A percentile compares a stretch with the other conserved stretches of the same genome.
Evolutionary conservation across 1,140 invertebrate genomes (phyloP).

Genomic region (Brachionus paranguensis): DNA sequence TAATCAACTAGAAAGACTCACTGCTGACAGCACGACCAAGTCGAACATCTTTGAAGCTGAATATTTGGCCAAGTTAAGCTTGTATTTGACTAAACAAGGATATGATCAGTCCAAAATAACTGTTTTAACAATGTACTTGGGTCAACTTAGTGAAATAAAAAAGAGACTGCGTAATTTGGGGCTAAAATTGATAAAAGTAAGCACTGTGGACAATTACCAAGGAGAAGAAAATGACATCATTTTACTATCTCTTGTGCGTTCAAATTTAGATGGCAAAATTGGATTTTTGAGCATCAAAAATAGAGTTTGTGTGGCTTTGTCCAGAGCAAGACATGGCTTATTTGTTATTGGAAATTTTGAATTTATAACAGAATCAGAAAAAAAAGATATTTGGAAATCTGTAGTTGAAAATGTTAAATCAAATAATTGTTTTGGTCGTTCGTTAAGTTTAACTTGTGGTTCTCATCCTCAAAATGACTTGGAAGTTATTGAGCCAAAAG

Average conservation of each 20-base stretch:
- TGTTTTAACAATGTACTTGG: conserved; percentile 53
- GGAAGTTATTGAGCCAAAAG: conserved; percentile 43
- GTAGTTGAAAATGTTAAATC: conserved; percentile 5
- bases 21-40: conserved; percentile 48
- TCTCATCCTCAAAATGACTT: conserved; percentile 42
- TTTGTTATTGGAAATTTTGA: conserved; percentile 66
- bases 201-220: conserved; percentile 60
- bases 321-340: conserved; percentile 68
- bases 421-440: neutral
- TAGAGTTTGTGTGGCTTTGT: conserved; percentile 75
- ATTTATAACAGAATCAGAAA: conserved; percentile 52
- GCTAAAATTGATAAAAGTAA: neutral
- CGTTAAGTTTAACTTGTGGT: neutral
- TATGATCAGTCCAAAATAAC: conserved; percentile 51
- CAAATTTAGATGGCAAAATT: conserved; percentile 63
- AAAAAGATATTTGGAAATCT: conserved; percentile 51
- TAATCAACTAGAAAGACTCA: conserved; percentile 43
- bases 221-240: conserved; percentile 79
- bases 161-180: neutral
- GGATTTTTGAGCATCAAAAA: conserved; percentile 72
- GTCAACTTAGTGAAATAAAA: conserved; percentile 45
- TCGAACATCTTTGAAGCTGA: conserved; percentile 51
- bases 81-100: conserved; percentile 53
- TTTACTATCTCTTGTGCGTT: conserved; percentile 72
- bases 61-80: conserved; percentile 47